Conservation (phyloP, 2,888 invertebrate genomes). For the Torymus texanus region DNA sequence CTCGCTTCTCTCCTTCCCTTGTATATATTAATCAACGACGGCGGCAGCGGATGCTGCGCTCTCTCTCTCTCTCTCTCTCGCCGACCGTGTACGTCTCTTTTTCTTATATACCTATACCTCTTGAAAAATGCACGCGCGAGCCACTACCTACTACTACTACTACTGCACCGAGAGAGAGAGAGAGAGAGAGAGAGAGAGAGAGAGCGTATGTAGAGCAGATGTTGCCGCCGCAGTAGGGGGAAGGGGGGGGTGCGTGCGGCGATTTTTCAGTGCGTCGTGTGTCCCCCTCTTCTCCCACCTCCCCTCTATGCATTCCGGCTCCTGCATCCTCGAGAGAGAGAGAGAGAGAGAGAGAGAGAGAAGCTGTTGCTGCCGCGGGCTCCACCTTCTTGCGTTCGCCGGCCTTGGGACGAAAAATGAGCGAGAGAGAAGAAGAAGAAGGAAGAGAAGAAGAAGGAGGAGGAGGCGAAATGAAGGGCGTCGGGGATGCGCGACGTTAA, state of each 20-base stretch:
- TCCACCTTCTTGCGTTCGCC: conserved; percentile 58
- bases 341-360: too few species aligned
- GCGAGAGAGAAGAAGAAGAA: conserved; percentile 53
- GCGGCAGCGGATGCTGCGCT: too few species aligned
- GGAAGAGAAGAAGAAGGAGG: conserved; percentile 45
- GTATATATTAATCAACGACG: not conserved
- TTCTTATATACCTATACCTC: too few species aligned
- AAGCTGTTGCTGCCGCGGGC: not conserved
- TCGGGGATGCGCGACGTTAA: conserved; percentile 57
- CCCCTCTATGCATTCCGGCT: conserved; percentile 9
- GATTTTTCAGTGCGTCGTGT: conserved; percentile 70
- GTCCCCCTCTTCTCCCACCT: conserved; percentile 10
- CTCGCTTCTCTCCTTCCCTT: not conserved
- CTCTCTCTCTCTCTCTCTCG: too few species aligned
- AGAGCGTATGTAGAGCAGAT: conserved; percentile 35
- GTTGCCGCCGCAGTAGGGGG: conserved; percentile 62
- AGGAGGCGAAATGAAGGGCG: conserved; percentile 49
- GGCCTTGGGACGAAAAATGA: conserved; percentile 47
- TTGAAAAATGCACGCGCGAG: not conserved
- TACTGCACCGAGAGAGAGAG: conserved; percentile 2
- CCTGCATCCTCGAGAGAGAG: too few species aligned
- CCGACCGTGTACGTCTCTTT: too few species aligned
- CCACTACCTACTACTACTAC: not conserved
- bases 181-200: conserved; percentile 37
- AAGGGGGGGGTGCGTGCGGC: conserved; percentile 65